These are phyloP conservation scores for Leuciscus waleckii DNA, from an alignment of 2,797 vertebrate species.

Conservation along the genomic window DNA sequence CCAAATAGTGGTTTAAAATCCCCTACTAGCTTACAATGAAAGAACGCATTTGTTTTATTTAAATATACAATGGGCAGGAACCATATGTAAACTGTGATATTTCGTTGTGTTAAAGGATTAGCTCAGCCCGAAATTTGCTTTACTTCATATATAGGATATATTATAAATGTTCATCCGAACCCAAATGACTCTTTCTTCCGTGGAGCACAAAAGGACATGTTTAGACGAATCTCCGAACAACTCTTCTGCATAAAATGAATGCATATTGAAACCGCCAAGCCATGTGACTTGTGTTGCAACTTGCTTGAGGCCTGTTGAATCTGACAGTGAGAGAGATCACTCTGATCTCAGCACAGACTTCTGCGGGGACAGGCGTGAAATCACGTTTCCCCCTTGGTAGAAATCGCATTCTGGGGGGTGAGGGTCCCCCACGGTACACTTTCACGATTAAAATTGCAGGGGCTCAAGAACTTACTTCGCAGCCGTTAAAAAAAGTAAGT, in stretches of 20 bases:
- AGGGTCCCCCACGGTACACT: too few relatives aligned
- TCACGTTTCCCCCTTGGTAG: too few relatives aligned
- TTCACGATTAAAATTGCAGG: too few relatives aligned
- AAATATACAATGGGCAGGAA: not conserved
- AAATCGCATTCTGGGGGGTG: too few relatives aligned
- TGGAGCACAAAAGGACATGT: not conserved
- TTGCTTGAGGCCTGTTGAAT: not conserved
- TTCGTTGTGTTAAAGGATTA: not conserved
- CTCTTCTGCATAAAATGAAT: not conserved
- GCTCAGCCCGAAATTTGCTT: not conserved
- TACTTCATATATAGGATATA: not conserved
- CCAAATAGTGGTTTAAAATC: slow-evolving; percentile 14
- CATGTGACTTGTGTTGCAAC: not conserved
- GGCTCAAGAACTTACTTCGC: too few relatives aligned
- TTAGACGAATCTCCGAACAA: not conserved
- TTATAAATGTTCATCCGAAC: not conserved
- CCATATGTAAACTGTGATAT: not conserved
- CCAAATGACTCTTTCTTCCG: not conserved
- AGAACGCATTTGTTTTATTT: not conserved
- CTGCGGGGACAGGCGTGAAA: too few relatives aligned
- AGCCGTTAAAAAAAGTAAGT: too few relatives aligned
- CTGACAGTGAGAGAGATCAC: not conserved
- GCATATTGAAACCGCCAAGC: not conserved
- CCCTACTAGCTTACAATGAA: not conserved
- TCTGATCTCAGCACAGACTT: not conserved